phyloP scores from a whole-genome alignment of 2,113 vertebrate species.

The Bombycilla garrulus region DNA sequence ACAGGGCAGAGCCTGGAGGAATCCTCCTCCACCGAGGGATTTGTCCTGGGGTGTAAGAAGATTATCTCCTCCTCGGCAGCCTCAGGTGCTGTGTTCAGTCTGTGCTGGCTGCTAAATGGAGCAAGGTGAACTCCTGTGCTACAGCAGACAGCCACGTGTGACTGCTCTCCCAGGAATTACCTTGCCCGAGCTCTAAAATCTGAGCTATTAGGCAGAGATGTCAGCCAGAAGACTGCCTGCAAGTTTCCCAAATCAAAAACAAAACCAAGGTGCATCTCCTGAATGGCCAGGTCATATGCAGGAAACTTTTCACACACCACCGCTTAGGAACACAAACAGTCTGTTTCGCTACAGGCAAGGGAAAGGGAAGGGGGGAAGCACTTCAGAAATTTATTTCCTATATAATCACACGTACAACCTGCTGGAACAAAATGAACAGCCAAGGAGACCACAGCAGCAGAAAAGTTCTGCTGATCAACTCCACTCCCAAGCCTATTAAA shows the following conservation, averaged over 20 bases:
- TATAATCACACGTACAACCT: background rate
- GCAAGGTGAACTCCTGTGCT: conserved; percentile 34
- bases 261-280: background rate
- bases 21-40: background rate
- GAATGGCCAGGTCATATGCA: accelerated
- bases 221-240: background rate
- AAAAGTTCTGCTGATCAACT: background rate
- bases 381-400: background rate
- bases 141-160: background rate
- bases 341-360: background rate
- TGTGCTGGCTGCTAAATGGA: background rate
- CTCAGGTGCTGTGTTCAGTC: background rate
- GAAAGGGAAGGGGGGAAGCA: background rate
- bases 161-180: background rate
- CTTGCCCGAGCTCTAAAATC: background rate
- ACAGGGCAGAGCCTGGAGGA: conserved; percentile 3
- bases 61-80: background rate
- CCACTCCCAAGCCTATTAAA: background rate
- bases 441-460: background rate
- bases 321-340: accelerated
- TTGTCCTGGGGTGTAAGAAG: background rate
- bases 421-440: background rate
- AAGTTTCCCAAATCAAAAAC: background rate
- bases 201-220: background rate
- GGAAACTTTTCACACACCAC: background rate